Base-by-base conservation (phyloP, 2,113 vertebrate genomes). In the Scophthalmus maximus region DNA sequence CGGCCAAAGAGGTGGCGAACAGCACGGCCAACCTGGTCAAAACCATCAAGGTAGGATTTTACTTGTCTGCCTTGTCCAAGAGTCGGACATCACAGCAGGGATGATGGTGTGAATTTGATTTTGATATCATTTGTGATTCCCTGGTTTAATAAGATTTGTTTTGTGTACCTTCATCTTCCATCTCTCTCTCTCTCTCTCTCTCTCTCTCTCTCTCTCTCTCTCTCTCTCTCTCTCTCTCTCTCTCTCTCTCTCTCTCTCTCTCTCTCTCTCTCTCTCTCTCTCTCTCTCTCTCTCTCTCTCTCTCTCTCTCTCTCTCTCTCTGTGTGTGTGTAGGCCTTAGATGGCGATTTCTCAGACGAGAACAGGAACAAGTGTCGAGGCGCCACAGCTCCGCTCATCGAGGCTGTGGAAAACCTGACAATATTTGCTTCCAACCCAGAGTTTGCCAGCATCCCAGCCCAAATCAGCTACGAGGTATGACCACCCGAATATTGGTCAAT, bases 21-120 rank as follows among this genome's bases (percentile, higher is more conserved):
- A 99, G 96, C 92, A 99, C 98, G 0, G 98, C 98, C 81, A 99
- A 98, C 90, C 89, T 99, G 71, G 98, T 99, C 70, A 99, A 99
- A 90, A 99, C 98, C 49, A 99, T 99, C 79, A 99, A 99, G 96
- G 98, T 98, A 83, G 47, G 74, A 26, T 27, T 70, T 62, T n/a
- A n/a, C 18, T 23, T 55, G 10, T 27, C 7, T 44, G 14, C 34
- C 42, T n/a, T 18, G 15, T 3, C 4, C 42, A 3, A n/a, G 8
- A 18, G 42, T 44, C 10, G 4, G 42, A 44, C 8, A n/a, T 2
- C 18, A 18, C 42, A n/a, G 42, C 10, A 11, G 3, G 10, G 2
- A 38, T 38, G 36, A 3, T 5, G 36, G 10, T 38, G 5, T 38
- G 10, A 12, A 5, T 38, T 6, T 38, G 36, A 38, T 38, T 32